Evolutionary conservation across 2,888 invertebrate species (phyloP).

Genomic region (Notodonta dromedarius): DNA sequence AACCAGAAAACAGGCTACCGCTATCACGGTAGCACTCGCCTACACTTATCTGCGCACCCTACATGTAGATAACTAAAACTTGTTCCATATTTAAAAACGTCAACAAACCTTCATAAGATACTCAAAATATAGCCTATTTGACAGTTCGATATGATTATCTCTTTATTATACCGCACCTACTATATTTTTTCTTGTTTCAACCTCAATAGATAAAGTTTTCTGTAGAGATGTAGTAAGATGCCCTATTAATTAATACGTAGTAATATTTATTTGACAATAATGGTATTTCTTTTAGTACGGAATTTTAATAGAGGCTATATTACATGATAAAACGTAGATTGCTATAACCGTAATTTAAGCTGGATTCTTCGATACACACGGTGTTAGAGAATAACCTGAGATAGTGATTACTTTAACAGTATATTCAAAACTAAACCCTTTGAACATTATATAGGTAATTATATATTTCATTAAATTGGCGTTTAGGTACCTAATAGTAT

Average conservation of each 20-base stretch:
- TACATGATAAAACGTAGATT: constrained; percentile 9
- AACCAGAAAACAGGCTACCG: constrained; percentile 32
- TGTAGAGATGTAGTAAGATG: not conserved
- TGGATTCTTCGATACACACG: constrained; percentile 32
- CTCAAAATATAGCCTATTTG: constrained; percentile 26
- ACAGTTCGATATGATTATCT: constrained; percentile 27
- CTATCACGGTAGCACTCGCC: constrained; percentile 40
- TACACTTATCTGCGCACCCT: constrained; percentile 24
- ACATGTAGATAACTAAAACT: constrained; percentile 31
- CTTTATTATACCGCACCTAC: constrained; percentile 8
- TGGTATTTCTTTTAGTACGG: constrained; percentile 3
- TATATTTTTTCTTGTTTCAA: constrained; percentile 2
- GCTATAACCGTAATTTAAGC: constrained; percentile 24
- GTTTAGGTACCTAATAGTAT: too few relatives aligned
- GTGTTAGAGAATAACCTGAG: constrained; percentile 13
- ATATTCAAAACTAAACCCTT: not conserved
- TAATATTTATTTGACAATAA: constrained; percentile 7
- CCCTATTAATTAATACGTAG: constrained; percentile 1
- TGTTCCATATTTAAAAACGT: constrained; percentile 18
- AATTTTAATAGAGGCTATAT: constrained; percentile 13
- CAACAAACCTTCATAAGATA: constrained; percentile 12
- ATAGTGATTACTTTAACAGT: not conserved
- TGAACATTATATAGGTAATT: too few relatives aligned
- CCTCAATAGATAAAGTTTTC: constrained; percentile 4
- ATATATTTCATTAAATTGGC: too few relatives aligned